Percentiles rank a stretch among this genome's conserved stretches.
Conservation (phyloP, 2,797 vertebrate genomes). For the Lutjanus argentimaculatus region DNA sequence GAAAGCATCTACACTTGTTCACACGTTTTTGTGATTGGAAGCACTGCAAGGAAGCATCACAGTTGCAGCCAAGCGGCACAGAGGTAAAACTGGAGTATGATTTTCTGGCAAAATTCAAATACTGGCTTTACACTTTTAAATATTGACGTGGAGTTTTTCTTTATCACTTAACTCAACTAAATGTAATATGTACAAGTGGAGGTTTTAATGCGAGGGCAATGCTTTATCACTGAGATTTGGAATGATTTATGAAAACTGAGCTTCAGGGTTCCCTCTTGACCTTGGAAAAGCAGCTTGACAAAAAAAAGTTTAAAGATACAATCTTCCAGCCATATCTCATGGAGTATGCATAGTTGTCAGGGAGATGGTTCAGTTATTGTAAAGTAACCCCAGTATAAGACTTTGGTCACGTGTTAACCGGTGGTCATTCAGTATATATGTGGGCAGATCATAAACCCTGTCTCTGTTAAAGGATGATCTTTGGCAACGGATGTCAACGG, state of each 20-base stretch:
- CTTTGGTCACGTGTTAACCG: neutral
- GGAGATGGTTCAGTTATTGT: neutral
- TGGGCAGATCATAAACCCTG: neutral
- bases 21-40: neutral
- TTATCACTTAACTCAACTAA: no score
- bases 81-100: neutral
- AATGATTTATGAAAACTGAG: neutral
- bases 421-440: neutral
- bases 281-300: neutral
- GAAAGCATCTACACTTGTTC: conserved; percentile 17
- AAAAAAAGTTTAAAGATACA: neutral
- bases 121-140: no score
- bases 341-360: neutral
- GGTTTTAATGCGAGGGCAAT: neutral
- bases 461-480: neutral
- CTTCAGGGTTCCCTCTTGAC: neutral
- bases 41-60: neutral
- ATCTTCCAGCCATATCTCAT: neutral
- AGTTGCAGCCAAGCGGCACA: neutral
- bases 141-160: no score
- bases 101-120: neutral
- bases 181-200: neutral
- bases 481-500: neutral
- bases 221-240: neutral
- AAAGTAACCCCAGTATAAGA: neutral